Evolutionary conservation across 2,888 invertebrate genomes (phyloP), one percentile per base, ranked within the genome.

Genomic region (Pheosia tremula): DNA sequence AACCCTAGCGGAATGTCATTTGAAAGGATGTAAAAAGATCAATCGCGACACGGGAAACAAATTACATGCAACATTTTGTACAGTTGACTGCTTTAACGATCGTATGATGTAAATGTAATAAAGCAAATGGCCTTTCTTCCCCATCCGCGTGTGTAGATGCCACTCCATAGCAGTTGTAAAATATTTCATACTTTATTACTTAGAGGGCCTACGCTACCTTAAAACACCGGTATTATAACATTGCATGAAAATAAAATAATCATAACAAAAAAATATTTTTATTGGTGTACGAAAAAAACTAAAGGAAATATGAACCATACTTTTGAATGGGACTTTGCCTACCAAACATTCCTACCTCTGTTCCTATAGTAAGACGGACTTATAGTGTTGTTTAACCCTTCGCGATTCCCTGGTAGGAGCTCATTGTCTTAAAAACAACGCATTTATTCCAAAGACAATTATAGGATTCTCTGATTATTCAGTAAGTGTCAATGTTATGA

Each of bases 101-200:
- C 78, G 78, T 83, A 81, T 85, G 85, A 89, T 90, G 89, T 88
- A 85, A 90, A 89, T 89, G 89, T 89, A 89, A 89, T 90, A 90
- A 87, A 85, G 83, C 72, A 89, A 89, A 89, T 89, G 88, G 83
- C 75, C 78, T 83, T 84, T 81, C 81, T 84, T 81, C 71, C 71
- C 78, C 79, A 79, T 83, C 85, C 79, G 77, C 80, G 81, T 83
- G 83, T 78, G 73, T 79, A 78, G 81, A 77, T 77, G 79, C 74
- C 82, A 80, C 84, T 83, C 83, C 81, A 77, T 67, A 74, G 78
- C 73, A 82, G 82, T 82, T 82, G 82, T 83, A 83, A 84, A 87
- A 84, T 86, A 87, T 87, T 84, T 87, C 83, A 84, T 85, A 78
- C 78, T 79, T 82, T 86, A 86, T 86, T 85, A 85, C 82, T 75